A percentile compares a stretch with the other conserved stretches of the same genome.
phyloP scores from a whole-genome alignment of 1,140 invertebrate species.

The Magallana gigas region DNA sequence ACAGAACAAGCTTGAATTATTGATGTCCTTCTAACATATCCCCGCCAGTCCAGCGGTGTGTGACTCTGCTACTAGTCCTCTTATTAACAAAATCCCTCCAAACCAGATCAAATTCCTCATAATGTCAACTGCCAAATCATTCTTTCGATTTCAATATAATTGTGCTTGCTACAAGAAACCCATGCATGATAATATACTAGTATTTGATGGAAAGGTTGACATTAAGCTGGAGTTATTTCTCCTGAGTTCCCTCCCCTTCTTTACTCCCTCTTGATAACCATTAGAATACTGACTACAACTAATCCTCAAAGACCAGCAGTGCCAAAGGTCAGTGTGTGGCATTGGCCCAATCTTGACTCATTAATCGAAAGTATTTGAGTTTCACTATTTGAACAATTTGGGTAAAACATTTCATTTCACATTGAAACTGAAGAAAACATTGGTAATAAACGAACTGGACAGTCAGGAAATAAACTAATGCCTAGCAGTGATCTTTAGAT shows the following conservation, averaged over 20 bases:
- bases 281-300: background rate
- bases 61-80: background rate
- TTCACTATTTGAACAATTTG: too few relatives aligned
- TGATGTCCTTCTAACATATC: constrained; percentile 6
- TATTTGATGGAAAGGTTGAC: background rate
- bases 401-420: too few relatives aligned
- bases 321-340: background rate
- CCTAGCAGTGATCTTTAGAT: too few relatives aligned
- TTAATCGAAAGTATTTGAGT: too few relatives aligned
- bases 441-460: too few relatives aligned
- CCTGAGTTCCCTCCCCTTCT: background rate
- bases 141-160: background rate
- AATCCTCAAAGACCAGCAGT: background rate
- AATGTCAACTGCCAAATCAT: background rate
- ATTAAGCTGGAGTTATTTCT: background rate
- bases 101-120: background rate
- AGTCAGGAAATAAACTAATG: too few relatives aligned
- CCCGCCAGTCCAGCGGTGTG: background rate
- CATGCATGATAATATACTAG: background rate
- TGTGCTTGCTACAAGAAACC: background rate
- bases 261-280: background rate
- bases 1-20: background rate
- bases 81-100: background rate
- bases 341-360: background rate
- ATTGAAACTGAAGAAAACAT: background rate